Evolutionary conservation across 2,888 invertebrate genomes (phyloP), one percentile per base, ranked within the genome.

Genomic region (Drosophila prostipennis): DNA sequence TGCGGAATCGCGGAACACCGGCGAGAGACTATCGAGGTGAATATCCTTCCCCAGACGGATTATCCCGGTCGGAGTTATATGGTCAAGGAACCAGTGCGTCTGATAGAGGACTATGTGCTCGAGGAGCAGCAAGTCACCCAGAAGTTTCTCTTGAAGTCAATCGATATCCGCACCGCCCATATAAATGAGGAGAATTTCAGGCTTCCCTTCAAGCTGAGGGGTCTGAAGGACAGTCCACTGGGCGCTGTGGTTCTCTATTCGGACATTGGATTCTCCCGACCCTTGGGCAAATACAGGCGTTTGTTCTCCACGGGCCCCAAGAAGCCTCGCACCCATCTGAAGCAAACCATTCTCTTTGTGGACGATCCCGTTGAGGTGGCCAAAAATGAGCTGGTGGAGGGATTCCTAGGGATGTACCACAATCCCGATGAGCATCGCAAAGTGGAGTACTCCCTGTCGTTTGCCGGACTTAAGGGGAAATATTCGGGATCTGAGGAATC

Each of bases 291-390:
- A 26, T 0, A 43, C 8, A 51, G 58, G 6, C 58, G 14, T 6
- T 1, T 79, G 6, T 82, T 82, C 7, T 74, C 75, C 6, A 82
- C 51, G 6, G 43, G 74, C 0, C 86, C 83, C 1, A 48, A 42
- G 1, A 11, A 43, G 5, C 56, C 58, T 4, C 54, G 26, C 23
- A 85, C 80, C 0, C 63, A 80, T 60, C 14, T 80, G 19, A 65
- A 46, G 51, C 83, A 74, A 45, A 80, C 80, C 6, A 2, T 82
- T 0, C 6, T 80, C 3, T 48, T 59, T 7, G 49, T 74, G 8
- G 55, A 57, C 3, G n/a, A 51, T 5, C 7, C 42, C 11, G 43
- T 69, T 6, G 13, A 16, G 46, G 42, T 78, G 10, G 4, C 3
- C 0, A 52, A 16, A 3, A 6, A 51, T 7, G n/a, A 78, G 51